Evolutionary conservation across 2,113 vertebrate species (phyloP).

Genomic region (Hemichromis elongatus): DNA sequence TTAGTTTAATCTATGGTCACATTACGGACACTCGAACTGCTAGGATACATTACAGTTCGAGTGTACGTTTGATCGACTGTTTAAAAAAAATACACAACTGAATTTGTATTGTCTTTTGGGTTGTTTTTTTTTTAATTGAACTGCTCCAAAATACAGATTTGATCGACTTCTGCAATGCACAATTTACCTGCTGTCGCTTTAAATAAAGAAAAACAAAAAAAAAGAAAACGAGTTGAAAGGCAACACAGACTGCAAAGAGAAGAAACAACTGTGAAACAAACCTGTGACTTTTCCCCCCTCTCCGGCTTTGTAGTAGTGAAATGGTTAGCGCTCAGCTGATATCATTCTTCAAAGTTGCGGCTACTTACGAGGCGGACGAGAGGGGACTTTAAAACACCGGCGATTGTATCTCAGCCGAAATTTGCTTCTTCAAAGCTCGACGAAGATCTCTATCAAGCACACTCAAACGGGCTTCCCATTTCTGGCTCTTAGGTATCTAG

Average conservation of each 20-base stretch:
- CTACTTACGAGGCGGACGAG: background rate
- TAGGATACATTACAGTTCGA: no score
- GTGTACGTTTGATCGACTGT: no score
- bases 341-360: constrained; percentile 64
- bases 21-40: background rate
- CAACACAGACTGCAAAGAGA: background rate
- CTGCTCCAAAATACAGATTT: background rate
- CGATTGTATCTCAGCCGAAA: background rate
- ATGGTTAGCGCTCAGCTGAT: constrained; percentile 26
- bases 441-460: constrained; percentile 31
- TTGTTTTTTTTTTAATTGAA: background rate
- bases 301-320: constrained; percentile 25
- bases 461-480: constrained; percentile 48
- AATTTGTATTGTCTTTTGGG: background rate
- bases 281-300: constrained; percentile 61
- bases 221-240: background rate
- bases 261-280: constrained; percentile 57
- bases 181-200: background rate
- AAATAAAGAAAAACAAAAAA: background rate
- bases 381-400: constrained; percentile 2
- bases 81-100: background rate
- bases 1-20: background rate
- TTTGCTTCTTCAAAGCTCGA: constrained; percentile 4
- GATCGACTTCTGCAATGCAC: background rate
- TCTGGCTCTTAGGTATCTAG: constrained; percentile 51